Evolutionary conservation across 2,888 invertebrate genomes (phyloP), one percentile per base, ranked within the genome.

Genomic region (Lobophora halterata): DNA sequence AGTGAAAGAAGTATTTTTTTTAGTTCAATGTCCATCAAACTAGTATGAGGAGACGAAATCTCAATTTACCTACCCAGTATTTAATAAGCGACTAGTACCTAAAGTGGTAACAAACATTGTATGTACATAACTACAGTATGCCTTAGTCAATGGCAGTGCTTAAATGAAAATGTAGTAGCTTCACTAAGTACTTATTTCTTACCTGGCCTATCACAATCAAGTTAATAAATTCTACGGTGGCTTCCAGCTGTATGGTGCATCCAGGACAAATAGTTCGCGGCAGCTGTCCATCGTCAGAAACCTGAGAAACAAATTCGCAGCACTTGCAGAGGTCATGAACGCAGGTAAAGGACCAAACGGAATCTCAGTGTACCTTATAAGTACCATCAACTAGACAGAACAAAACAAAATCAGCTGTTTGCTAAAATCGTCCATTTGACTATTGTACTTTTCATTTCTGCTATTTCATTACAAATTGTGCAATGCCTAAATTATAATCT

Each of bases 241-340:
- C 91, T 69, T 93, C 93, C 53, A 94, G 65, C 66, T 93, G 93
- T 39, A 93, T 91, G 45, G 92, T 92, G 61, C 95, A 95, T 20
- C 93, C 92, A 4, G 93, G 93, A 63, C 95, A 95, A 54, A 95
- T 92, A 9, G 91, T 91, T 32, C 90, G 88, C 1, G 94, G 94
- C 49, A 91, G 85, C 61, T 90, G 90, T 1, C 91, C 91, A 85
- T 94, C 93, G 68, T 93, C 90, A 32, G 81, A 78, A 13, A 93
- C 89, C 94, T 94, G 62, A 24, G 12, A 18, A n/a, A 37, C 12
- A 14, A 2, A 14, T 13, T 9, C 19, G n/a, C 7, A 6, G 5
- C 12, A 5, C 13, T n/a, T 13, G 0, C 2, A 18, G 11, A 28
- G n/a, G n/a, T n/a, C n/a, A n/a, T n/a, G n/a, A n/a, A n/a, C n/a